A percentile compares a stretch with the other conserved stretches of the same genome.
Conservation (phyloP, 2,797 vertebrate species). For the Chloroceryle inda region DNA sequence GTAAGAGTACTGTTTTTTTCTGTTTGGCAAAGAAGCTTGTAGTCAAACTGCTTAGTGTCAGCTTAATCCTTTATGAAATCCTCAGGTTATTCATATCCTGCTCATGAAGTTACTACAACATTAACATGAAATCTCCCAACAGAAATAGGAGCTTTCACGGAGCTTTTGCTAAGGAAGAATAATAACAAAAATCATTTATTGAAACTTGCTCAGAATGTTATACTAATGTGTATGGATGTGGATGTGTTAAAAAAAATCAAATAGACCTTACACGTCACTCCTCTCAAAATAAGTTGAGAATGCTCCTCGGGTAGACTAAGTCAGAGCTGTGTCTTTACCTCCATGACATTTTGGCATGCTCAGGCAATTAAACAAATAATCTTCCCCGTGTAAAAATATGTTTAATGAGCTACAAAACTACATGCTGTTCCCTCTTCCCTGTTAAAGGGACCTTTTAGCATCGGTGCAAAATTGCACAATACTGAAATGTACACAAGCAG, state of each 20-base stretch:
- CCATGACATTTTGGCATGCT: not conserved
- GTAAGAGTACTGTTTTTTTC: not conserved
- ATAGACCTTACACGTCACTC: not conserved
- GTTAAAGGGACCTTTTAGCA: not conserved
- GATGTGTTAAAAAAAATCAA: not conserved
- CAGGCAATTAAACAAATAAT: not conserved
- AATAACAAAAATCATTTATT: not conserved
- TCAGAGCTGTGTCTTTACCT: not conserved
- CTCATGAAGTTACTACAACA: not conserved
- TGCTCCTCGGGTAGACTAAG: not conserved
- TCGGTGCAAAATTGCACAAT: not conserved
- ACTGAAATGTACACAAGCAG: not conserved
- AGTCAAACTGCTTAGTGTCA: not conserved
- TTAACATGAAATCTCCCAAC: not conserved
- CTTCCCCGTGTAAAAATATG: not conserved
- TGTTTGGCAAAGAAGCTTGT: not conserved
- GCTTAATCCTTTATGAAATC: constrained; percentile 34
- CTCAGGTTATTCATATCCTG: not conserved
- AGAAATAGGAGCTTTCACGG: constrained; percentile 36
- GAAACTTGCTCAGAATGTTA: not conserved
- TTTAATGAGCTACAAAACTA: not conserved
- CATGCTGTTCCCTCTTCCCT: not conserved
- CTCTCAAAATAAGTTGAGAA: not conserved
- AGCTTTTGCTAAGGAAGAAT: constrained; percentile 6
- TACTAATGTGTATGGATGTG: not conserved